These are phyloP conservation scores for Patella pellucida DNA, from an alignment of 2,888 invertebrate species.

Conservation along the genomic window DNA sequence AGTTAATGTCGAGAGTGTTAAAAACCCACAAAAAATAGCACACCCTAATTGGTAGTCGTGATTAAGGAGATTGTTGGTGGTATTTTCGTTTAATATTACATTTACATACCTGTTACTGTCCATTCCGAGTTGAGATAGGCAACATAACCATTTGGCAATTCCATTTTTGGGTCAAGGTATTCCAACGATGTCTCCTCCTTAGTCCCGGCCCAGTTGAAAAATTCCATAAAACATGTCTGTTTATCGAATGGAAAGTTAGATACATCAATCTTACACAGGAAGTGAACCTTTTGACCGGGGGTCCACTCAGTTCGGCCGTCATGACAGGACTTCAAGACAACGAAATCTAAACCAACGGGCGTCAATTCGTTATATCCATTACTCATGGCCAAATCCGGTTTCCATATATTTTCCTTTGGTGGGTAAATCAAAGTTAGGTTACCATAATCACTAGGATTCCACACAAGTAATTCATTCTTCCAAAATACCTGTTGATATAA, in stretches of 20 bases:
- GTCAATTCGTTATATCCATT: neutral
- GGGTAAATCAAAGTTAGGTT: neutral
- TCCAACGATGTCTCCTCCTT: neutral
- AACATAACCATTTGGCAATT: neutral
- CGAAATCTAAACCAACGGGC: neutral
- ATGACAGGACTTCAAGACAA: neutral
- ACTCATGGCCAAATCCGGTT: neutral
- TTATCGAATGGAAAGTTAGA: neutral
- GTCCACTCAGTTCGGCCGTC: neutral
- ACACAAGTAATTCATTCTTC: neutral
- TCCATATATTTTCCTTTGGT: neutral
- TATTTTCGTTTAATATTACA: neutral
- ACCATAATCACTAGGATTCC: neutral
- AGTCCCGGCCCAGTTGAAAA: neutral
- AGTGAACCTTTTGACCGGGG: neutral
- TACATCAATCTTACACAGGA: constrained; percentile 1
- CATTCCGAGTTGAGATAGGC: neutral
- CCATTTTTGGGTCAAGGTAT: neutral
- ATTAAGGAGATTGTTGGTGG: too few species aligned
- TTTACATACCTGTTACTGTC: neutral
- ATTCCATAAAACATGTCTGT: neutral
- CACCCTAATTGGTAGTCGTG: too few species aligned
- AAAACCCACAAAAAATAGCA: too few species aligned
- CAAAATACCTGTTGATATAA: neutral
- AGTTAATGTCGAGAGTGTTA: too few species aligned